These are phyloP conservation scores for Phataginus tetradactyla DNA, from an alignment of 2,797 vertebrate genomes.

Conservation along the genomic window DNA sequence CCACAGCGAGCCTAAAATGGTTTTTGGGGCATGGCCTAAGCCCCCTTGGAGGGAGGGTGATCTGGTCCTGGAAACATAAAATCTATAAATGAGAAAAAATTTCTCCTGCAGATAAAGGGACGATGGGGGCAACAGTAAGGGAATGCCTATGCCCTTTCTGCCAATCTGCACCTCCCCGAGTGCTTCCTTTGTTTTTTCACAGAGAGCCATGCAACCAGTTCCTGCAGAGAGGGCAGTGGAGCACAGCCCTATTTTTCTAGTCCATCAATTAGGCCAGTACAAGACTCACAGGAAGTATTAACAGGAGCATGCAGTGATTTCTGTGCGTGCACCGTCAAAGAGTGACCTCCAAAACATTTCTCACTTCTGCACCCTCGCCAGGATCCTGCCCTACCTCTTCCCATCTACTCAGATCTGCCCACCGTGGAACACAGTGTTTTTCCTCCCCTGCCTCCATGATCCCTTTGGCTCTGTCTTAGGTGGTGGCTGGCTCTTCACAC, in stretches of 20 bases:
- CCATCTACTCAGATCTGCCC: not conserved
- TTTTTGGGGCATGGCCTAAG: not conserved
- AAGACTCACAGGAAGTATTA: not conserved
- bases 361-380: not conserved
- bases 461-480: not conserved
- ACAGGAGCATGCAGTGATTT: not conserved
- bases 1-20: not conserved
- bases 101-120: not conserved
- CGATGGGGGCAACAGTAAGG: not conserved
- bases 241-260: not conserved
- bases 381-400: not conserved
- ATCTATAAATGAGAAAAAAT: not conserved
- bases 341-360: not conserved
- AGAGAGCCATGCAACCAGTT: not conserved
- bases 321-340: not conserved
- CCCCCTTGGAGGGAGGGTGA: not conserved
- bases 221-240: not conserved
- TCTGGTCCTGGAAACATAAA: not conserved
- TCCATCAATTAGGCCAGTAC: not conserved
- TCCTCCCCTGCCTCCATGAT: not conserved
- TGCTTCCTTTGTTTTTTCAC: constrained; percentile 9
- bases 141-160: not conserved
- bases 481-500: not conserved
- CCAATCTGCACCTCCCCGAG: not conserved
- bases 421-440: not conserved